These are phyloP conservation scores for Iphiclides podalirius DNA, from an alignment of 2,888 invertebrate genomes.

Conservation along the genomic window DNA sequence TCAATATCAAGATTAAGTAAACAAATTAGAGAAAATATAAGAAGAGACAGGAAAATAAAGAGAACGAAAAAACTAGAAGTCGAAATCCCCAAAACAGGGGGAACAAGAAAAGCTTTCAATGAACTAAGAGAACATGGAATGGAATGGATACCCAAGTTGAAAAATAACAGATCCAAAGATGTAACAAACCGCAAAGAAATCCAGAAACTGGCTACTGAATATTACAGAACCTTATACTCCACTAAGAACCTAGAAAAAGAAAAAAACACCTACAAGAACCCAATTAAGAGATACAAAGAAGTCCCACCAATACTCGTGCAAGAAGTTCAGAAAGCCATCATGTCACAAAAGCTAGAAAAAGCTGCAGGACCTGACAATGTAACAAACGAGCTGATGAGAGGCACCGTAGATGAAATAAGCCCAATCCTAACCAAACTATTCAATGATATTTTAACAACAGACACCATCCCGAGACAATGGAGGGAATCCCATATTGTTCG, in stretches of 20 bases:
- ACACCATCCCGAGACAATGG: too few species aligned
- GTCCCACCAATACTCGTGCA: constrained; percentile 16
- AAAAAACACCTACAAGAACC: background rate
- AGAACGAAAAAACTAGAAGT: constrained; percentile 23
- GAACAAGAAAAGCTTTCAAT: constrained; percentile 20
- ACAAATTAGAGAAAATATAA: too few species aligned
- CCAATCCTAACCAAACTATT: constrained; percentile 28
- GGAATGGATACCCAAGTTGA: constrained; percentile 28
- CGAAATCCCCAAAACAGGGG: constrained; percentile 20
- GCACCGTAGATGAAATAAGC: constrained; percentile 20
- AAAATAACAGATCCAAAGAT: constrained; percentile 2
- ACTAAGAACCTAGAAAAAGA: too few species aligned
- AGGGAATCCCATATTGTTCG: too few species aligned
- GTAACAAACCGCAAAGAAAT: background rate
- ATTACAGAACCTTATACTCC: constrained; percentile 14
- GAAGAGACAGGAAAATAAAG: too few species aligned
- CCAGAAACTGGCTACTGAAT: constrained; percentile 17
- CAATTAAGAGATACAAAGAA: background rate
- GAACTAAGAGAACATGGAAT: constrained; percentile 24
- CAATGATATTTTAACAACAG: constrained; percentile 27
- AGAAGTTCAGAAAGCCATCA: constrained; percentile 27
- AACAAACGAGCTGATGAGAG: constrained; percentile 28
- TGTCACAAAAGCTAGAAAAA: constrained; percentile 27
- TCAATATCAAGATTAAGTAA: too few species aligned
- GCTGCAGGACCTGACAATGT: constrained; percentile 31